These are phyloP conservation scores for Solenopsis invicta DNA, from an alignment of 1,140 invertebrate genomes.

Conservation along the genomic window DNA sequence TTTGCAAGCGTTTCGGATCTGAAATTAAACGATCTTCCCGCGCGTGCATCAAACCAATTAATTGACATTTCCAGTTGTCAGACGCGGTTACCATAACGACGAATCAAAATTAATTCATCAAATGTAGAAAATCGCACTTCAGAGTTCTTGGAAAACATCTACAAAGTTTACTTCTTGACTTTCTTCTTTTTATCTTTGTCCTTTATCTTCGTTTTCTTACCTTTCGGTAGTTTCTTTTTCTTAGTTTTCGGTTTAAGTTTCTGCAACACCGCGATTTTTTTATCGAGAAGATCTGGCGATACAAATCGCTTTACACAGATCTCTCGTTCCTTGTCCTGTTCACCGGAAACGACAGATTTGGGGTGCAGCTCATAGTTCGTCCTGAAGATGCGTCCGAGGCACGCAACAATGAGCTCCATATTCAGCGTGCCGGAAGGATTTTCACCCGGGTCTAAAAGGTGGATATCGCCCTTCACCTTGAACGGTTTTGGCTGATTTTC, in stretches of 20 bases:
- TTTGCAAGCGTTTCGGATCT: slow-evolving; percentile 57
- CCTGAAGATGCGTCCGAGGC: slow-evolving; percentile 79
- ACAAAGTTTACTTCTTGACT: not conserved
- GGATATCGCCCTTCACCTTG: slow-evolving; percentile 76
- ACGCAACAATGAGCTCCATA: slow-evolving; percentile 78
- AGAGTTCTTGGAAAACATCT: not conserved
- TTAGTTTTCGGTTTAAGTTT: slow-evolving; percentile 27
- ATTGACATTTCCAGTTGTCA: slow-evolving; percentile 37
- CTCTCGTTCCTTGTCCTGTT: slow-evolving; percentile 70
- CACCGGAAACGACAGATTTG: slow-evolving; percentile 74
- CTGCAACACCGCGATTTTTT: slow-evolving; percentile 8
- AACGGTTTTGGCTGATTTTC: slow-evolving; percentile 81
- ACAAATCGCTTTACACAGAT: slow-evolving; percentile 76
- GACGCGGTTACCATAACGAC: slow-evolving; percentile 46
- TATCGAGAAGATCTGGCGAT: slow-evolving; percentile 30
- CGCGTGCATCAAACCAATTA: not conserved
- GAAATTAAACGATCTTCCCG: slow-evolving; percentile 44
- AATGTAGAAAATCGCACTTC: not conserved
- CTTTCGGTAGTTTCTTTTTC: slow-evolving; percentile 36
- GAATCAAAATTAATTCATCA: not conserved
- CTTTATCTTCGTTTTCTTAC: not conserved
- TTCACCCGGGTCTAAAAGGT: slow-evolving; percentile 81
- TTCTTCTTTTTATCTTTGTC: slow-evolving; percentile 38
- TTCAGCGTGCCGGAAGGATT: slow-evolving; percentile 80
- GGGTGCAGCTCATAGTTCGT: slow-evolving; percentile 79